Base-by-base conservation (phyloP, 2,113 vertebrate species). In the Rutilus rutilus region DNA sequence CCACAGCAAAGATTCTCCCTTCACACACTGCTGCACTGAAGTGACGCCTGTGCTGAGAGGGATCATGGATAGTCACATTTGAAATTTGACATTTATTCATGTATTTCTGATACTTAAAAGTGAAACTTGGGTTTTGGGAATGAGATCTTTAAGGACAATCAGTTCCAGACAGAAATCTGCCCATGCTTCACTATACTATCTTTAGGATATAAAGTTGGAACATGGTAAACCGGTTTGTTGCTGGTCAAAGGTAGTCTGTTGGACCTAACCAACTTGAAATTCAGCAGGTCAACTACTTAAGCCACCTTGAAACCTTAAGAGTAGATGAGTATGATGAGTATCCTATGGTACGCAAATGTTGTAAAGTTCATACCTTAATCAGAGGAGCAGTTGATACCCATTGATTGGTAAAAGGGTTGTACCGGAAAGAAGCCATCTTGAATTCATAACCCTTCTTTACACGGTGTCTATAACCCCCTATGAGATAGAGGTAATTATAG, bases 21-120 rank as follows among this genome's bases (percentile, higher is more conserved):
- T 90, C 93, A 87, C 93, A 94, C 82, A 91, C 93, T n/a, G 92
- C 94, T 0, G 93, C 91, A 83, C 95, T 95, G 92, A 96, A 96
- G 88, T 95, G 95, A 23, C 94, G 91, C 67, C 95, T 91, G 87
- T 91, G 93, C 95, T 95, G 91, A 79, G 27, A 87, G 47, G 59
- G 52, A 42, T 21, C 54, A 85, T 7, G 71, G 11, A 86, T 52
- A 88, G 14, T 15, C 39, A 74, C 33, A 30, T 65, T 39, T 67
- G 1, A 75, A 39, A 42, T 75, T 33, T 71, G 6, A 36, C 27
- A 5, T 39, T 42, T n/a, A 47, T 47, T 75, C 42, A 2, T 10
- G 5, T 2, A 76, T 42, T 23, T 71, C 67, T 42, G 9, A 42
- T 71, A 71, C 2, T 5, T 12, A 71, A 8, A 1, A 39, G 30